These are phyloP conservation scores for Cydia fagiglandana DNA, from an alignment of 1,140 invertebrate species.

Conservation along the genomic window DNA sequence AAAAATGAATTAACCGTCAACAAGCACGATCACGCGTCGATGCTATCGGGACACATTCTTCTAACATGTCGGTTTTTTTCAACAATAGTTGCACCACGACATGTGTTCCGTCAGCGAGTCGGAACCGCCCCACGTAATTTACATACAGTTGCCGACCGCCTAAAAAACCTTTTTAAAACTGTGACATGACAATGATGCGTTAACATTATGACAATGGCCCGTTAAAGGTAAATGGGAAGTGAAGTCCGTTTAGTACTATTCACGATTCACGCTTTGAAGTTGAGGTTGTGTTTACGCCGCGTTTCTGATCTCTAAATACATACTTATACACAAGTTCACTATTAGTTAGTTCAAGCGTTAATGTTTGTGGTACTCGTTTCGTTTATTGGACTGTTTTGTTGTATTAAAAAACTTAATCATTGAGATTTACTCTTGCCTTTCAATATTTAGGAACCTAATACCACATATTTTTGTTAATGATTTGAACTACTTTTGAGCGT, in stretches of 20 bases:
- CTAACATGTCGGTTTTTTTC: constrained; percentile 55
- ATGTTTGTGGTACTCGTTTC: too few species aligned
- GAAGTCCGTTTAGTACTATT: constrained; percentile 48
- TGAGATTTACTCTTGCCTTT: too few species aligned
- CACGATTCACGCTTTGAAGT: constrained; percentile 36
- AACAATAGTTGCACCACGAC: constrained; percentile 61
- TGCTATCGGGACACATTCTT: constrained; percentile 55
- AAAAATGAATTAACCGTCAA: constrained; percentile 32
- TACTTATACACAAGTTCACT: constrained; percentile 19
- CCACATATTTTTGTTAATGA: too few species aligned
- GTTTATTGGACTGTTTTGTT: too few species aligned
- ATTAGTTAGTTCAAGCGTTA: constrained; percentile 29
- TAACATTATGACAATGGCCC: constrained; percentile 61
- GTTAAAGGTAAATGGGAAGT: constrained; percentile 57
- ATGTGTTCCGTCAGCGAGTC: constrained; percentile 62
- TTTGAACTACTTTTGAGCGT: too few species aligned
- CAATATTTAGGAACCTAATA: too few species aligned
- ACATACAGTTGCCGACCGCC: constrained; percentile 58
- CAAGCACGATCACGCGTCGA: constrained; percentile 42
- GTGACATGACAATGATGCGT: constrained; percentile 68
- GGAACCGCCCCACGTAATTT: constrained; percentile 59
- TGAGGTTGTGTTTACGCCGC: constrained; percentile 42
- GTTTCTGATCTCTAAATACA: constrained; percentile 25
- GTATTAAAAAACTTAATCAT: too few species aligned
- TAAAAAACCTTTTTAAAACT: constrained; percentile 60